Evolutionary conservation across 2,888 invertebrate species (phyloP).

Genomic region (Cataglyphis altisquamis): DNA sequence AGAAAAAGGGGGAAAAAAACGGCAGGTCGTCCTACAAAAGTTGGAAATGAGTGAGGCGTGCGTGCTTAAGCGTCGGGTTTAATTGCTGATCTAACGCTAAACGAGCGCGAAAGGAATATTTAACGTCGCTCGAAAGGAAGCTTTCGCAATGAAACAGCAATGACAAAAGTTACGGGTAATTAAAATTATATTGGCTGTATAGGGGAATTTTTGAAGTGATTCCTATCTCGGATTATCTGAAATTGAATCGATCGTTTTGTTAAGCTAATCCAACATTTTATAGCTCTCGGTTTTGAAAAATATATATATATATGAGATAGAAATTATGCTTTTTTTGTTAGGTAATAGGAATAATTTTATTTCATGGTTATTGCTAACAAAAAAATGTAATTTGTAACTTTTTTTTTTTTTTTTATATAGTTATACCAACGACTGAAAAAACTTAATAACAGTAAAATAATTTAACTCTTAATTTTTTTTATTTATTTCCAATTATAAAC

Average conservation of each 20-base stretch:
- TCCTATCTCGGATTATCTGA: not conserved
- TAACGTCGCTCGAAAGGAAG: constrained; percentile 15
- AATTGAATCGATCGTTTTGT: not conserved
- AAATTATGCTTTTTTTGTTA: not conserved
- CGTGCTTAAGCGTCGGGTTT: constrained; percentile 38
- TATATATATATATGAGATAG: not conserved
- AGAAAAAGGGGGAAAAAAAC: constrained; percentile 3
- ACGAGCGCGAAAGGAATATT: constrained; percentile 39
- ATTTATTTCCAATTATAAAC: constrained; percentile 7
- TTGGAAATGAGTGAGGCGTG: constrained; percentile 40
- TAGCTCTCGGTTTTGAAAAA: not conserved
- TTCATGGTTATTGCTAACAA: not conserved
- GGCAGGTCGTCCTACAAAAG: constrained; percentile 18
- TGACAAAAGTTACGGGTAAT: constrained; percentile 28
- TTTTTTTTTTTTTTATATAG: not conserved
- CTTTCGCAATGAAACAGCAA: not conserved
- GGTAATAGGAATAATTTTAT: not conserved
- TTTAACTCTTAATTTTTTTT: not conserved
- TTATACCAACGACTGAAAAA: not conserved
- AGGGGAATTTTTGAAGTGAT: not conserved
- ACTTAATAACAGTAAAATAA: not conserved
- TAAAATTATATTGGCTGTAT: not conserved
- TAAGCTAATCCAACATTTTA: not conserved
- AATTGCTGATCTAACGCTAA: constrained; percentile 32
- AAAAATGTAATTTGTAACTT: not conserved